Percentiles rank a stretch among this genome's conserved stretches.
These are phyloP conservation scores for Acanthurus leucopareius DNA, from an alignment of 2,797 vertebrate genomes.

Conservation along the genomic window DNA sequence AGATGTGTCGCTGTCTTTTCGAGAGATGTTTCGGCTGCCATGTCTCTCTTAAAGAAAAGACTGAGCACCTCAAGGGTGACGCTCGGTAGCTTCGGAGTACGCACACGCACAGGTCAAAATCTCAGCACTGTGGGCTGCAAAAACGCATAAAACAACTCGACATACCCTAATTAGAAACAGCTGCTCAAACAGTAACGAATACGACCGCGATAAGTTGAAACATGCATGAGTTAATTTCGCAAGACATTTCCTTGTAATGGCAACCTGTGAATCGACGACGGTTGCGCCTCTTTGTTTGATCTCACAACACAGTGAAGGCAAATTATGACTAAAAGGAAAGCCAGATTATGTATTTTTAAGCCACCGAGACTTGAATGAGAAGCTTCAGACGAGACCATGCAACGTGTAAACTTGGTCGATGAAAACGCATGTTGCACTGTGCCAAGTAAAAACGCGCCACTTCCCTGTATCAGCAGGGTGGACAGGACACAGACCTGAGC, in stretches of 20 bases:
- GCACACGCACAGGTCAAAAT: conserved; percentile 30
- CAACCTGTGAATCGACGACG: conserved; percentile 63
- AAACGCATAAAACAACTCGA: neutral
- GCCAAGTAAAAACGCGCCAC: conserved; percentile 87
- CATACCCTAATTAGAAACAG: fast-evolving
- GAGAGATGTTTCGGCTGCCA: conserved; percentile 58
- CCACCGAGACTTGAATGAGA: fast-evolving
- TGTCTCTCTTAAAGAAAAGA: conserved; percentile 55
- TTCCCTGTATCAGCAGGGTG: conserved; percentile 67
- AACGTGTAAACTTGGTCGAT: neutral
- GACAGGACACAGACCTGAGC: conserved; percentile 51
- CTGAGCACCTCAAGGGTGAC: conserved; percentile 46
- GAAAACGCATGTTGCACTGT: conserved; percentile 20
- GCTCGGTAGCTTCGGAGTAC: conserved; percentile 30
- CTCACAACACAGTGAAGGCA: conserved; percentile 12
- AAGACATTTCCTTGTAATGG: conserved; percentile 44
- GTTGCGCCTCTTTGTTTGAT: conserved; percentile 83
- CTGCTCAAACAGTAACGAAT: fast-evolving
- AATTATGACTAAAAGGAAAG: neutral
- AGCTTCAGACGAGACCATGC: neutral
- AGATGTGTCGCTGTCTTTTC: conserved; percentile 52
- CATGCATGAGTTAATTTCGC: neutral
- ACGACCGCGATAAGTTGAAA: neutral
- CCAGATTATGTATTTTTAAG: neutral
- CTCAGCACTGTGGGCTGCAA: neutral